Evolutionary conservation across 2,797 vertebrate genomes (phyloP).

Genomic region (Sebastes taczanowskii): DNA sequence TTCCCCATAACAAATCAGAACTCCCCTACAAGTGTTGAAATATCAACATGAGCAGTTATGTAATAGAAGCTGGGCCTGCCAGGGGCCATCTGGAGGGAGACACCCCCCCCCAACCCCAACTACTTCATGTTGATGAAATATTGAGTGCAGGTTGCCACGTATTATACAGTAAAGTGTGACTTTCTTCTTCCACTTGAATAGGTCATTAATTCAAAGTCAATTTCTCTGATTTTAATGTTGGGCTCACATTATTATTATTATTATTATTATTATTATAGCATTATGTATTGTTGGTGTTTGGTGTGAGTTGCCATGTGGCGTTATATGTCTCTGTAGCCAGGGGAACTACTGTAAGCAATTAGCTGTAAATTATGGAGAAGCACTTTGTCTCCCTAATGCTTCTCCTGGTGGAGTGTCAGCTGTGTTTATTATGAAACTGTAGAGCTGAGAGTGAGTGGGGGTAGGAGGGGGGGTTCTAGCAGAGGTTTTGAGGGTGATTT

Average conservation of each 20-base stretch:
- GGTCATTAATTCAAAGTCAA: neutral
- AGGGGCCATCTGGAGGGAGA: conserved; percentile 16
- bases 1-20: conserved; percentile 39
- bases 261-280: neutral
- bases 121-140: conserved; percentile 25
- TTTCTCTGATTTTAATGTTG: neutral
- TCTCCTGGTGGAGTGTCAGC: conserved; percentile 44
- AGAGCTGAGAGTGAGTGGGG: neutral
- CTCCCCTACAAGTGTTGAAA: conserved; percentile 13
- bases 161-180: neutral
- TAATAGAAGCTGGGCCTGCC: conserved; percentile 30
- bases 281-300: conserved; percentile 14
- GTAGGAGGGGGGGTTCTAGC: neutral
- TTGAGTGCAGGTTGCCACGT: neutral
- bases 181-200: conserved; percentile 8
- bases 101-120: neutral
- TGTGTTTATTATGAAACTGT: conserved; percentile 63
- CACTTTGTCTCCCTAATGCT: conserved; percentile 23
- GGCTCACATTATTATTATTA: neutral
- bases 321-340: conserved; percentile 17
- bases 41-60: conserved; percentile 30
- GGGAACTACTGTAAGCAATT: conserved; percentile 49
- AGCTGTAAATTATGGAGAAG: conserved; percentile 38
- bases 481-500: conserved; percentile 28
- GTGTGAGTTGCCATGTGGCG: conserved; percentile 5